Evolutionary conservation across 2,797 vertebrate species (phyloP).

Genomic region (Molothrus ater): DNA sequence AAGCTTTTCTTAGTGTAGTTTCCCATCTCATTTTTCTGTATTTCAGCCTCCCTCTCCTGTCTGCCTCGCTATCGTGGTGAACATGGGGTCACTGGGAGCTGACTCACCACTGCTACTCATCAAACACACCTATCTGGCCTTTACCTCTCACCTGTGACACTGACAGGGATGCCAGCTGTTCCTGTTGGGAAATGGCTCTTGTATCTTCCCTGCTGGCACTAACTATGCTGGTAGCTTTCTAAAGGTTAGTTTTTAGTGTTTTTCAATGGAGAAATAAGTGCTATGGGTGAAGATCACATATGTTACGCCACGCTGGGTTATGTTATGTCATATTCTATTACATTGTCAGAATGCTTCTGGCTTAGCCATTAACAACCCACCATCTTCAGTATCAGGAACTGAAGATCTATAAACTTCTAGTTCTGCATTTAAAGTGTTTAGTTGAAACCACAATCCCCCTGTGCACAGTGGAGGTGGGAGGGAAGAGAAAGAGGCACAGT

Average conservation of each 20-base stretch:
- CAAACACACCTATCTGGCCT: background rate
- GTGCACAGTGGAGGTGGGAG: background rate
- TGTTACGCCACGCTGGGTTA: fast-evolving
- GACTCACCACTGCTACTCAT: background rate
- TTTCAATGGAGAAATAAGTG: background rate
- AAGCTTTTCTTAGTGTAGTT: background rate
- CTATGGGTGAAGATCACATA: background rate
- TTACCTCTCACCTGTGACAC: background rate
- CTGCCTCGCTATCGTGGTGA: fast-evolving
- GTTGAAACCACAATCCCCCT: background rate
- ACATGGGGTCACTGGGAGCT: background rate
- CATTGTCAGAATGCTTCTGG: background rate
- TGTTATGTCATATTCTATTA: background rate
- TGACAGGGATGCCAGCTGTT: background rate
- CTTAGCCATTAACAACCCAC: background rate
- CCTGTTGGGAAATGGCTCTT: background rate
- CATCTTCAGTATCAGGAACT: background rate
- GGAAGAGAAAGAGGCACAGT: background rate
- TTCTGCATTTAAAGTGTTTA: background rate
- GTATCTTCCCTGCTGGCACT: background rate
- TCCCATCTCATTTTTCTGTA: background rate
- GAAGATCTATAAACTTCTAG: background rate
- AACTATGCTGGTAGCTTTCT: background rate
- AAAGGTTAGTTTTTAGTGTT: background rate
- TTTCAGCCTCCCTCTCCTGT: background rate